A percentile compares a stretch with the other conserved stretches of the same genome.
Conservation (phyloP, 2,113 vertebrate genomes). For the Cathartes aura region DNA sequence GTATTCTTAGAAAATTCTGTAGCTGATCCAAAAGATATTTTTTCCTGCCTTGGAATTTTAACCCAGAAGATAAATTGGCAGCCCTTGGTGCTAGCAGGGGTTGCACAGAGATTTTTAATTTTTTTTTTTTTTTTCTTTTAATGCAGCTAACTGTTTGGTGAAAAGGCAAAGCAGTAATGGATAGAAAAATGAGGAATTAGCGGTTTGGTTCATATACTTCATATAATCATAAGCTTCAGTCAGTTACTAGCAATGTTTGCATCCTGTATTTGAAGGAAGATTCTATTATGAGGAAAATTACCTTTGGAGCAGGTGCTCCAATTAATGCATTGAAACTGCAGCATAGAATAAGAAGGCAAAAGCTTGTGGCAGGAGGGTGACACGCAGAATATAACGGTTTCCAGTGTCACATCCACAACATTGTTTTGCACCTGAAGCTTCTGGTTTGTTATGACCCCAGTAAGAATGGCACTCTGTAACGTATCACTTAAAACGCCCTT, state of each 20-base stretch:
- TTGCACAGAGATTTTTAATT: neutral
- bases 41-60: neutral
- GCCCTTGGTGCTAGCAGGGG: neutral
- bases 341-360: neutral
- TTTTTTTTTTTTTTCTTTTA: neutral
- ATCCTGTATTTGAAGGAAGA: neutral
- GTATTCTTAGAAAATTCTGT: neutral
- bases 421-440: neutral
- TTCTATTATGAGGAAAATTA: neutral
- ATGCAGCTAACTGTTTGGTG: neutral
- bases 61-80: neutral
- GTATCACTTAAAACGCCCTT: neutral
- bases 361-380: neutral
- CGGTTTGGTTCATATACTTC: neutral
- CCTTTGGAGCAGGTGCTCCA: neutral
- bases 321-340: neutral
- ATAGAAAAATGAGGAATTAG: neutral
- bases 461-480: neutral
- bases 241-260: neutral
- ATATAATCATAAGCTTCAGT: neutral
- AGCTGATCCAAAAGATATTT: neutral
- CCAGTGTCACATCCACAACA: rapidly evolving
- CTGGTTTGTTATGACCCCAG: neutral
- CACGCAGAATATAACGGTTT: neutral
- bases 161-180: neutral